Conservation (phyloP, 2,113 vertebrate genomes). For the Gambusia holbrooki region DNA sequence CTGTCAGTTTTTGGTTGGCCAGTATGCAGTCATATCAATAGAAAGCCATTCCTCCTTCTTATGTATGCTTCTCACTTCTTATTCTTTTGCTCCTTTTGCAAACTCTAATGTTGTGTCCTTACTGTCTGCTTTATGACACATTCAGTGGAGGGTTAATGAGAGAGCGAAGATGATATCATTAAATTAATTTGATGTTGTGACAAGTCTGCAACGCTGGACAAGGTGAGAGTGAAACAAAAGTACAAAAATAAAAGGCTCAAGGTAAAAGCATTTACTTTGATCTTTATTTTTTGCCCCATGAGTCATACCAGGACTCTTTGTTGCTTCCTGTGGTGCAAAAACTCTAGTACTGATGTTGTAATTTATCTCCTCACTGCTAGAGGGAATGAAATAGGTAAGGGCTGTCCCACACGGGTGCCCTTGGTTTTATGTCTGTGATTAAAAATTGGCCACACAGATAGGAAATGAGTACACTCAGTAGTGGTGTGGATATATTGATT, state of each 20-base stretch:
- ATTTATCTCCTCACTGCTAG: neutral
- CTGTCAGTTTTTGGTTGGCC: slow-evolving; percentile 34
- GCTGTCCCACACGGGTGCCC: neutral
- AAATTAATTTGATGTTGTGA: slow-evolving; percentile 30
- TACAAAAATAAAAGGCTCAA: neutral
- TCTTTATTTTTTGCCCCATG: slow-evolving; percentile 9
- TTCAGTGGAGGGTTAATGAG: slow-evolving; percentile 44
- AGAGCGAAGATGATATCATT: slow-evolving; percentile 40
- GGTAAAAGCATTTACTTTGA: slow-evolving; percentile 5
- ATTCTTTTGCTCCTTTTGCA: slow-evolving; percentile 19
- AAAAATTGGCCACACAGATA: slow-evolving; percentile 44
- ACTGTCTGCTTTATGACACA: slow-evolving; percentile 25
- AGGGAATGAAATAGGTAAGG: slow-evolving; percentile 13
- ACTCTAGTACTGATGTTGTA: slow-evolving; percentile 7
- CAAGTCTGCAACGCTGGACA: slow-evolving; percentile 26
- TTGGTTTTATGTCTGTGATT: slow-evolving; percentile 51
- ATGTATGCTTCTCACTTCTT: neutral
- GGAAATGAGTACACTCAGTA: slow-evolving; percentile 53
- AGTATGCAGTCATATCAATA: neutral
- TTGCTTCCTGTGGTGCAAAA: slow-evolving; percentile 27
- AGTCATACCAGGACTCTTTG: slow-evolving; percentile 21
- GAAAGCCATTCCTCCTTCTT: slow-evolving; percentile 1
- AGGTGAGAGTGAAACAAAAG: neutral
- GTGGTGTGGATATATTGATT: slow-evolving; percentile 63
- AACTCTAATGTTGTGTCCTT: neutral